Evolutionary conservation across 2,888 invertebrate species (phyloP).

Genomic region (Tipula confusa): DNA sequence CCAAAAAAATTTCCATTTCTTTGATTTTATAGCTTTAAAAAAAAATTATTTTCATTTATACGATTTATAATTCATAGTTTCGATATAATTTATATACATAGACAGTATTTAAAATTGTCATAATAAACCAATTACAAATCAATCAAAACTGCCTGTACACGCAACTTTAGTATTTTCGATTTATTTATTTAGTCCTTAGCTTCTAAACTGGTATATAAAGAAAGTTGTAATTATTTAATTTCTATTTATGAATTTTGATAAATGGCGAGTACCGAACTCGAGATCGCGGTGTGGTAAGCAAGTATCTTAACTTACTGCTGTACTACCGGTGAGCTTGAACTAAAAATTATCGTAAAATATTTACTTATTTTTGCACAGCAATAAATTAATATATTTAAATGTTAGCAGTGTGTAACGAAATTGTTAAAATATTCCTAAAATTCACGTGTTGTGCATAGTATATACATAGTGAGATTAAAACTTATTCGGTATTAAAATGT

Average conservation of each 20-base stretch:
- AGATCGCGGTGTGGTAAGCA: neutral
- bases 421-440: neutral
- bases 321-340: too few relatives aligned
- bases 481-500: neutral
- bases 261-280: too few relatives aligned
- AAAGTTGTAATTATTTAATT: too few relatives aligned
- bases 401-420: neutral
- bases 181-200: neutral
- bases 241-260: too few relatives aligned
- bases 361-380: too few relatives aligned
- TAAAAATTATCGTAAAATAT: too few relatives aligned
- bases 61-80: neutral
- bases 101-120: neutral
- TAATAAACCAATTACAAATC: neutral
- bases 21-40: neutral
- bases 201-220: neutral
- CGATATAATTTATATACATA: neutral
- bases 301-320: too few relatives aligned
- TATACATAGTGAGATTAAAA: too few relatives aligned
- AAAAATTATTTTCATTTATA: neutral
- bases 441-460: neutral
- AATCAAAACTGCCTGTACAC: neutral
- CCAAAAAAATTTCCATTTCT: neutral
- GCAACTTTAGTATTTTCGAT: neutral
- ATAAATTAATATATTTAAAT: neutral